A percentile compares a stretch with the other conserved stretches of the same genome.
These are phyloP conservation scores for Entomyzon cyanotis DNA, from an alignment of 2,113 vertebrate species.

Conservation along the genomic window DNA sequence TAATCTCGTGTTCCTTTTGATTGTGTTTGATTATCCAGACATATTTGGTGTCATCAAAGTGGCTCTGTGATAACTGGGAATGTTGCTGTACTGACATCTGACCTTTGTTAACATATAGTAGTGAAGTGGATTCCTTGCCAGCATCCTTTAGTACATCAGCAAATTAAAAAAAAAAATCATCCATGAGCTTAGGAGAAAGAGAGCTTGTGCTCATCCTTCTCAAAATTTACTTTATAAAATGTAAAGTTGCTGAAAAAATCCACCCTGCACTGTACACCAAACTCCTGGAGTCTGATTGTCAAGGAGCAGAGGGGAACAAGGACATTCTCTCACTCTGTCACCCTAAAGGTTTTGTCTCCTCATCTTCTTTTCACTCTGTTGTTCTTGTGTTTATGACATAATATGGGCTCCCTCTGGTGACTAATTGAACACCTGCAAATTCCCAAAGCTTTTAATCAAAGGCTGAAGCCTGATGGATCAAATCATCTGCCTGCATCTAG, in stretches of 20 bases:
- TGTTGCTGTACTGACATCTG: neutral
- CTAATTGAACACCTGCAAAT: constrained; percentile 75
- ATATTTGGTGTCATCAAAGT: neutral
- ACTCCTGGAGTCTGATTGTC: neutral
- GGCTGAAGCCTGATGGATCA: neutral
- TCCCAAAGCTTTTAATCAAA: constrained; percentile 57
- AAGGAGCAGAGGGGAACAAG: neutral
- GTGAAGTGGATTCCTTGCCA: neutral
- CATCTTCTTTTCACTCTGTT: neutral
- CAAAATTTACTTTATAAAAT: neutral
- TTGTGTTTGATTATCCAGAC: neutral
- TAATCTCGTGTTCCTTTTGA: neutral
- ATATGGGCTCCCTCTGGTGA: constrained; percentile 78
- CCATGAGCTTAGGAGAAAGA: neutral
- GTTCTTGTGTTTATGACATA: constrained; percentile 57
- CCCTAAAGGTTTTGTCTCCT: neutral
- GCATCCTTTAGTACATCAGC: neutral
- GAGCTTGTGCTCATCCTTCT: neutral
- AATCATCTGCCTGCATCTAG: neutral
- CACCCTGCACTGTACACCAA: neutral
- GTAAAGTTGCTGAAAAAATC: neutral
- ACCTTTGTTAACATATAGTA: neutral
- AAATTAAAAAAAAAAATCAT: neutral
- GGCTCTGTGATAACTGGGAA: neutral
- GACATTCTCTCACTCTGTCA: neutral